Evolutionary conservation across 2,113 vertebrate genomes (phyloP).

Genomic region (Turdus rufiventris): DNA sequence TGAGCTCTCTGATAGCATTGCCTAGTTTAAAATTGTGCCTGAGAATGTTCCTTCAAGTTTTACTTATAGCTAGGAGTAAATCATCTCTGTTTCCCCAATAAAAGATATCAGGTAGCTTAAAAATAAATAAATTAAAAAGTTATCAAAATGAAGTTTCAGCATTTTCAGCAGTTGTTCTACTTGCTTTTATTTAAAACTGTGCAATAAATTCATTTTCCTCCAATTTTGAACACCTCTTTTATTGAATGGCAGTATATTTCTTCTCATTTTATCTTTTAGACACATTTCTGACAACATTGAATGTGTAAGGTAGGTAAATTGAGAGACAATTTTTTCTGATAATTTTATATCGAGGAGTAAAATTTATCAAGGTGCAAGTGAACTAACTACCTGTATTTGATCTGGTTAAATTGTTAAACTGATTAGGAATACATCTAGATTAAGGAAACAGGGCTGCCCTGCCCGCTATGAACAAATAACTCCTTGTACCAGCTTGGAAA

Average conservation of each 20-base stretch:
- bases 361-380: background rate
- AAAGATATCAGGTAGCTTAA: background rate
- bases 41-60: background rate
- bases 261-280: background rate
- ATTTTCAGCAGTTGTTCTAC: background rate
- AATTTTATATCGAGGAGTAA: background rate
- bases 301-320: background rate
- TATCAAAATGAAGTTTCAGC: background rate
- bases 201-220: background rate
- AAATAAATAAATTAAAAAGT: background rate
- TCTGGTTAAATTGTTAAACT: background rate
- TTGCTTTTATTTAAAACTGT: background rate
- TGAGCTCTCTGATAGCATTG: background rate
- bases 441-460: background rate
- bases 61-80: background rate
- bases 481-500: background rate
- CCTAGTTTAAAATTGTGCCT: background rate
- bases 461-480: background rate
- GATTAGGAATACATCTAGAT: background rate
- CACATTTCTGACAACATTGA: background rate
- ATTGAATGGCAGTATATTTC: background rate
- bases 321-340: background rate
- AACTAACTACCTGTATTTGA: background rate
- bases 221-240: background rate
- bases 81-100: fast-evolving